These are phyloP conservation scores for Scaptodrosophila latifasciaeformis DNA, from an alignment of 2,888 invertebrate genomes.

Conservation along the genomic window DNA sequence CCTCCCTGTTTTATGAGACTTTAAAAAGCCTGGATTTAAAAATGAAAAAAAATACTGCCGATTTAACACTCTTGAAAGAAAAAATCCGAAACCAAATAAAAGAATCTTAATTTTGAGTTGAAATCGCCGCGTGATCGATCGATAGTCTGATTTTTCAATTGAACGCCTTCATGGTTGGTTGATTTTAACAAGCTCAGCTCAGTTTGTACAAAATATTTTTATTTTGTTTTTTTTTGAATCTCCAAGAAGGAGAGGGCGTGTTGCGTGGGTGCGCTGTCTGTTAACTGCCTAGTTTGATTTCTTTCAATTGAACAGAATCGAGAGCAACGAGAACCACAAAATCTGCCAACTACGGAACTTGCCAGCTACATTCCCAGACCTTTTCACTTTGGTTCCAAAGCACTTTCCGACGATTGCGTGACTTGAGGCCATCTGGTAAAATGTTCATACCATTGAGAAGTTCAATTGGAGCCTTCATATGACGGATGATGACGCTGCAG, in stretches of 20 bases:
- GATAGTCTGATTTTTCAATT: conserved; percentile 29
- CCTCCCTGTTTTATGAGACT: too few species aligned
- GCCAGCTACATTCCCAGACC: conserved; percentile 30
- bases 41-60: too few species aligned
- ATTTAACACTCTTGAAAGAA: too few species aligned
- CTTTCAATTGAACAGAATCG: conserved; percentile 62
- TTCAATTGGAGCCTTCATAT: not conserved
- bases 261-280: conserved; percentile 10
- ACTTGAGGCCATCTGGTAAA: conserved; percentile 53
- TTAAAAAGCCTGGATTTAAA: too few species aligned
- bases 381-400: not conserved
- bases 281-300: conserved; percentile 31
- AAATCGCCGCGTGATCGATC: too few species aligned
- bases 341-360: conserved; percentile 10
- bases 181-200: not conserved
- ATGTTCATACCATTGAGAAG: not conserved
- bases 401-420: conserved; percentile 61
- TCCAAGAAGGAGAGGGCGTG: too few species aligned
- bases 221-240: not conserved
- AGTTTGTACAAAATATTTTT: too few species aligned
- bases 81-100: too few species aligned
- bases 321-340: conserved; percentile 30
- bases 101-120: too few species aligned
- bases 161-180: too few species aligned
- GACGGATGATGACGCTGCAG: not conserved